Conservation (phyloP, 2,113 vertebrate species). For the Laterallus jamaicensis region DNA sequence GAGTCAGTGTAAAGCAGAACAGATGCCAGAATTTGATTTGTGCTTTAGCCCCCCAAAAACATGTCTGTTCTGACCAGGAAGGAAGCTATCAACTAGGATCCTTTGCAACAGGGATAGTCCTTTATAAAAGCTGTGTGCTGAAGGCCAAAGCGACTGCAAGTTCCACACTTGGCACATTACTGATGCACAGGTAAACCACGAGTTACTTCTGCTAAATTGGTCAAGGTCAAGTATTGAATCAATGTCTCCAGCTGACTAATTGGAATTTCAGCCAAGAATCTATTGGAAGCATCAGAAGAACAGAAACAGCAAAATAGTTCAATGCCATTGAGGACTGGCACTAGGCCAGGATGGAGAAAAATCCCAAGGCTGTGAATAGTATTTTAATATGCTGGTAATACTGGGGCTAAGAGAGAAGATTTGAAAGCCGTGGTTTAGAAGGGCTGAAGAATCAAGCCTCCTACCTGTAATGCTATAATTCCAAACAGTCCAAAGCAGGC, state of each 20-base stretch:
- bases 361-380: neutral
- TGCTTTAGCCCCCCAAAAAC: neutral
- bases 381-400: neutral
- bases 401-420: neutral
- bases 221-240: slow-evolving; percentile 19
- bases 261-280: neutral
- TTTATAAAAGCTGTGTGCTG: neutral
- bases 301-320: slow-evolving; percentile 13
- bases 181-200: neutral
- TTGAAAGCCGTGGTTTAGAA: neutral
- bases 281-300: neutral
- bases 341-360: neutral
- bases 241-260: slow-evolving; percentile 12
- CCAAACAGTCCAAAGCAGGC: slow-evolving; percentile 97
- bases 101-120: neutral
- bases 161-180: neutral
- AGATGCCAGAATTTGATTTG: neutral
- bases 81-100: neutral
- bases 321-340: slow-evolving; percentile 8
- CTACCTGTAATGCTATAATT: slow-evolving; percentile 94
- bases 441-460: slow-evolving; percentile 30
- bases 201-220: slow-evolving; percentile 10
- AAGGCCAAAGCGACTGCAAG: neutral
- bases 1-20: neutral
- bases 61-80: neutral